These are phyloP conservation scores for Myrmecophaga tridactyla DNA, from an alignment of 2,113 vertebrate species.

Conservation along the genomic window DNA sequence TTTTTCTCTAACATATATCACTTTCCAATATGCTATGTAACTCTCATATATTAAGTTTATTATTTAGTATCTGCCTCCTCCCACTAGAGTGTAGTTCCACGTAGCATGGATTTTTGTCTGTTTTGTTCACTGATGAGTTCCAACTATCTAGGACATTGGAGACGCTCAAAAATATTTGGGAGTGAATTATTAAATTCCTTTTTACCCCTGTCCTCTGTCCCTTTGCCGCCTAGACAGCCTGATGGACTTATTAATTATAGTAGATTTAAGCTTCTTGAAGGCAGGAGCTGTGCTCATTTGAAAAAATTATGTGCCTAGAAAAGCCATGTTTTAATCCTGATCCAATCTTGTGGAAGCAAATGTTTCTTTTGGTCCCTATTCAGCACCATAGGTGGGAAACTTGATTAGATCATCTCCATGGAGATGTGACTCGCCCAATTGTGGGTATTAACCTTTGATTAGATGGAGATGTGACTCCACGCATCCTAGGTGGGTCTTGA, in stretches of 20 bases:
- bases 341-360: no score
- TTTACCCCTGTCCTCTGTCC: neutral
- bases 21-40: neutral
- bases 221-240: neutral
- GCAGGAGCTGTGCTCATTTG: no score
- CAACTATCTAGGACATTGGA: neutral
- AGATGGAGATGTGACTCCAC: no score
- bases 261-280: neutral
- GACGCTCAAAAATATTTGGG: neutral
- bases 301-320: no score
- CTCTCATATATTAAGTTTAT: neutral
- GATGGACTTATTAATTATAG: neutral
- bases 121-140: neutral
- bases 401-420: no score
- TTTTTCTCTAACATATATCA: neutral
- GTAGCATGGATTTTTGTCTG: neutral
- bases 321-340: no score
- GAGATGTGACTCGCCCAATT: no score
- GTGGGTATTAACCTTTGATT: no score
- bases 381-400: no score
- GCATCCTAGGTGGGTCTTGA: no score
- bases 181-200: neutral
- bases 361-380: no score
- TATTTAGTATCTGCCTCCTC: neutral
- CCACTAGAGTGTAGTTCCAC: neutral